Evolutionary conservation across 2,113 vertebrate genomes (phyloP), one percentile per base, ranked within the genome.

Genomic region (Hippocampus abdominalis): DNA sequence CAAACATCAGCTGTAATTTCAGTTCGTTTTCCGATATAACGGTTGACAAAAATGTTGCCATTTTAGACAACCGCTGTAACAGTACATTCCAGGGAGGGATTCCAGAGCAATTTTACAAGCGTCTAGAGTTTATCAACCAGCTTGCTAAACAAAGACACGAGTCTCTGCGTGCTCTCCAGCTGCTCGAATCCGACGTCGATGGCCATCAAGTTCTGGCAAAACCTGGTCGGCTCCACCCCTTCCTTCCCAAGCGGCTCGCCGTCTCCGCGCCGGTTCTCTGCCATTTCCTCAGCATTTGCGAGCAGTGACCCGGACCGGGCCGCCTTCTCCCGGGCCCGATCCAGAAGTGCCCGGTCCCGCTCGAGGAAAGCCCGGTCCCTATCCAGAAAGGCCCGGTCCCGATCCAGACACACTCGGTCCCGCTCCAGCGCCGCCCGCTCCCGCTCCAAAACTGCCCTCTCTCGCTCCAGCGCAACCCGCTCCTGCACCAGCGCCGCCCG

Each of bases 311-410:
- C 5, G 53, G 71, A 69, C 32, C 68, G 6, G 42, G 42, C 42
- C 13, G 42, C 12, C 42, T 44, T 12, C 3, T 44, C 42, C 42
- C 42, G 42, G 44, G 68, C 72, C 32, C 68, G 6, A 0, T 79
- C 77, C 51, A 74, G 32, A 4, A 75, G 1, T 16, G 29, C 32
- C 0, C 72, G 18, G 18, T 87, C 83, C 70, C 80, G 54, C 15
- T 87, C 82, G 16, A 87, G 70, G 1, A 63, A 64, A 0, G 70
- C 87, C 27, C 77, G 66, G 46, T 90, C 86, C 53, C 76, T 70
- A 18, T 87, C 87, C 25, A 90, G 56, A 12, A 69, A 53, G 0
- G 76, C 86, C 66, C 81, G 54, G 49, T 87, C 82, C 46, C 78
- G 66, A 10, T 89, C 85, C 10, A 85, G 23, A 0, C 74, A 44